Conservation (phyloP, 1,140 invertebrate genomes). For the Saccostrea cuccullata region DNA sequence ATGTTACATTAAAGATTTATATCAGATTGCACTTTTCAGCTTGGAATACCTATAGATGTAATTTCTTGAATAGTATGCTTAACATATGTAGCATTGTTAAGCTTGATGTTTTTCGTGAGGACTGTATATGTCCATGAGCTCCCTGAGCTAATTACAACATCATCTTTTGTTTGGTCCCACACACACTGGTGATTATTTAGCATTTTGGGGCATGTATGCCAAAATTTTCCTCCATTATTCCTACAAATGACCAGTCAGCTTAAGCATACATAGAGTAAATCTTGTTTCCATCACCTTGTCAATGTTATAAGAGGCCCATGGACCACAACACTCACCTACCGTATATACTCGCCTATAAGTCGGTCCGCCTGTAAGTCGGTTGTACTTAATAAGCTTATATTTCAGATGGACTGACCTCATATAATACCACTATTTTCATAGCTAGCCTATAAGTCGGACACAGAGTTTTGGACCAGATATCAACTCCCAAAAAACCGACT, state of each 20-base stretch:
- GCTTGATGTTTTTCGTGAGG: neutral
- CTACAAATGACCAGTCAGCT: neutral
- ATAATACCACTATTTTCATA: too few species aligned
- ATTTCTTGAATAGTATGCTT: neutral
- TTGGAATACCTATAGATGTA: slow-evolving; percentile 8
- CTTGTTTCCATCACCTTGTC: too few species aligned
- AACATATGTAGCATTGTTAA: neutral
- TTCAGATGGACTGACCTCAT: too few species aligned
- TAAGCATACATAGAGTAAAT: neutral
- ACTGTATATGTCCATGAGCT: neutral
- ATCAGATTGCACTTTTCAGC: too few species aligned
- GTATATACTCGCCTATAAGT: too few species aligned
- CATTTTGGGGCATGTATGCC: neutral
- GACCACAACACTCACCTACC: too few species aligned
- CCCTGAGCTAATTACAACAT: slow-evolving; percentile 1
- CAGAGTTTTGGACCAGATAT: too few species aligned
- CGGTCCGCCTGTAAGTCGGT: too few species aligned
- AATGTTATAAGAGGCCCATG: too few species aligned
- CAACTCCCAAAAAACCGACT: too few species aligned
- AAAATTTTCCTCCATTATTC: neutral
- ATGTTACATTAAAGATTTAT: neutral
- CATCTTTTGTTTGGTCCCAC: neutral
- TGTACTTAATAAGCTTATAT: too few species aligned
- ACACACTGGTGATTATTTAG: neutral
- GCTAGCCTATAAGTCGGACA: too few species aligned